Evolutionary conservation across 2,888 invertebrate genomes (phyloP).

Genomic region (Caradrina kadenii): DNA sequence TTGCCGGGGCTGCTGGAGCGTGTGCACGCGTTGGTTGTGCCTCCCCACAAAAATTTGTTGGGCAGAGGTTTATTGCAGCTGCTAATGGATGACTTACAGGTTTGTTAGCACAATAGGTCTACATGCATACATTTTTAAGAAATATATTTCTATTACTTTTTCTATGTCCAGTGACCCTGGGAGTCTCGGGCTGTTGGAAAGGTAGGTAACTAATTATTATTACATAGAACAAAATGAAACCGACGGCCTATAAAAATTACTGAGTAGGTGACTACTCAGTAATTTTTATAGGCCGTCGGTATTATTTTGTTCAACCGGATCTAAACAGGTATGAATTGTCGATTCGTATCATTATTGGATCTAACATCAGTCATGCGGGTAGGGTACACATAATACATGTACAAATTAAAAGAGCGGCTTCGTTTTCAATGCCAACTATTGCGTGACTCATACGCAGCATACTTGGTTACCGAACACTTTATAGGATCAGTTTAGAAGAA

Average conservation of each 20-base stretch:
- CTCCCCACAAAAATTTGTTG: slow-evolving; percentile 82
- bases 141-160: no score
- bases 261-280: no score
- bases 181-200: no score
- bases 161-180: no score
- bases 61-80: slow-evolving; percentile 86
- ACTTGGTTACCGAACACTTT: slow-evolving; percentile 3
- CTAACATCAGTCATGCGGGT: slow-evolving; percentile 40
- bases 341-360: slow-evolving; percentile 40
- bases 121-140: neutral
- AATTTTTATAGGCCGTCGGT: slow-evolving; percentile 1
- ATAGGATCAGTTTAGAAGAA: neutral
- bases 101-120: slow-evolving; percentile 63
- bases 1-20: slow-evolving; percentile 92
- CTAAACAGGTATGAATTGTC: slow-evolving; percentile 26
- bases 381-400: slow-evolving; percentile 50
- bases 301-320: slow-evolving; percentile 14
- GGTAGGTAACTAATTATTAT: no score
- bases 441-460: slow-evolving; percentile 46
- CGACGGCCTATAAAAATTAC: no score
- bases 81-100: slow-evolving; percentile 81
- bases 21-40: slow-evolving; percentile 91
- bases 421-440: slow-evolving; percentile 63
- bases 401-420: slow-evolving; percentile 52
- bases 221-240: neutral